A percentile compares a stretch with the other conserved stretches of the same genome.
These are phyloP conservation scores for Diplosoma virens DNA, from an alignment of 23 tunicate species.

Conservation along the genomic window DNA sequence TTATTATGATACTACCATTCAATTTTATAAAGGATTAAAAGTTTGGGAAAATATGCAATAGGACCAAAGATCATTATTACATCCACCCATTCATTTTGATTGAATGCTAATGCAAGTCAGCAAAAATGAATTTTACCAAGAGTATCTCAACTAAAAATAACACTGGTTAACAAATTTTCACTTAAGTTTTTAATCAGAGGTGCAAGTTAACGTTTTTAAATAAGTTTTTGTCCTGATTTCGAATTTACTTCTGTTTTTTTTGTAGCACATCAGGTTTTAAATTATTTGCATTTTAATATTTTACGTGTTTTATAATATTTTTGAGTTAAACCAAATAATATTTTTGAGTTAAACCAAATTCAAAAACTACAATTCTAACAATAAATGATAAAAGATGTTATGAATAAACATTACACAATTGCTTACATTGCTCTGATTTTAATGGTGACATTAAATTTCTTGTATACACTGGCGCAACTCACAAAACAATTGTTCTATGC, in stretches of 20 bases:
- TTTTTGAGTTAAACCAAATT: background rate
- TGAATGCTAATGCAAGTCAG: too few relatives aligned
- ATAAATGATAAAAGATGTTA: background rate
- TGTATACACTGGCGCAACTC: constrained; percentile 1
- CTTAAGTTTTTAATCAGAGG: background rate
- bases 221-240: background rate
- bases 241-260: background rate
- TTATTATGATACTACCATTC: too few relatives aligned
- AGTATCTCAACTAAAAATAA: too few relatives aligned
- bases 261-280: background rate
- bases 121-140: too few relatives aligned
- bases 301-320: background rate
- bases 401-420: constrained; percentile 1
- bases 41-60: too few relatives aligned
- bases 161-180: background rate
- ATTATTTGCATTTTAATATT: background rate
- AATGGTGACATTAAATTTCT: background rate
- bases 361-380: background rate
- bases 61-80: too few relatives aligned
- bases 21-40: too few relatives aligned
- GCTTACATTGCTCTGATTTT: background rate
- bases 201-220: background rate
- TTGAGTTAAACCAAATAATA: background rate
- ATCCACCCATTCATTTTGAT: too few relatives aligned
- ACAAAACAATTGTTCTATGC: background rate